phyloP scores from a whole-genome alignment of 2,888 invertebrate genomes.

The Tetramorium bicarinatum region DNA sequence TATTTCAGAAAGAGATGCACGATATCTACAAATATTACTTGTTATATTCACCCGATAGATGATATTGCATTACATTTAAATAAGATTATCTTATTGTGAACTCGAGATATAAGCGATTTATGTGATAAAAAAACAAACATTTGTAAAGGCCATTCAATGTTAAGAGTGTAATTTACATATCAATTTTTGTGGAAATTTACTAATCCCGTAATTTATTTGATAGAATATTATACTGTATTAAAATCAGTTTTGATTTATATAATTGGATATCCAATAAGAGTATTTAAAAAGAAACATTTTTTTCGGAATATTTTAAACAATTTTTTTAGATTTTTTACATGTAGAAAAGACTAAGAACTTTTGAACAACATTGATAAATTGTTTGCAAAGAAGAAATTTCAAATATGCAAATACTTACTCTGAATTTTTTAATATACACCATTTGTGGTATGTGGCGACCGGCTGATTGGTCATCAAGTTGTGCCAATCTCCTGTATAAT shows the following conservation, averaged over 20 bases:
- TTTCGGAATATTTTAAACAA: neutral
- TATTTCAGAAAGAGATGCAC: too few relatives aligned
- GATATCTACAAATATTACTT: too few relatives aligned
- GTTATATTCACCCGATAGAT: too few relatives aligned
- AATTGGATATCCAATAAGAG: neutral
- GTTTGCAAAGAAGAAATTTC: neutral
- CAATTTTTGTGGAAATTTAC: too few relatives aligned
- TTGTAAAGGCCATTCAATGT: too few relatives aligned
- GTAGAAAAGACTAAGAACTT: neutral
- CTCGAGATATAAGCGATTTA: too few relatives aligned
- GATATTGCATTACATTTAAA: too few relatives aligned
- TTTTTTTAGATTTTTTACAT: neutral
- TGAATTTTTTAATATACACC: conserved; percentile 12
- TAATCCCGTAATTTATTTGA: too few relatives aligned
- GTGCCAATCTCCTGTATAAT: conserved; percentile 55
- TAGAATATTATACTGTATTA: neutral
- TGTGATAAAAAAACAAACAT: neutral
- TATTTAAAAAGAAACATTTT: neutral
- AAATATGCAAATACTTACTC: conserved; percentile 31
- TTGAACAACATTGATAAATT: neutral
- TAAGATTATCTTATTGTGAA: too few relatives aligned
- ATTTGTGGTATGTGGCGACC: conserved; percentile 31
- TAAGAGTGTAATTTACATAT: too few relatives aligned
- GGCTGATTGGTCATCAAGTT: neutral
- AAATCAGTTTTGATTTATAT: neutral